Percentiles rank a stretch among this genome's conserved stretches.
Evolutionary conservation across 2,797 vertebrate species (phyloP).

Genomic region (Coccyzus lansbergi): DNA sequence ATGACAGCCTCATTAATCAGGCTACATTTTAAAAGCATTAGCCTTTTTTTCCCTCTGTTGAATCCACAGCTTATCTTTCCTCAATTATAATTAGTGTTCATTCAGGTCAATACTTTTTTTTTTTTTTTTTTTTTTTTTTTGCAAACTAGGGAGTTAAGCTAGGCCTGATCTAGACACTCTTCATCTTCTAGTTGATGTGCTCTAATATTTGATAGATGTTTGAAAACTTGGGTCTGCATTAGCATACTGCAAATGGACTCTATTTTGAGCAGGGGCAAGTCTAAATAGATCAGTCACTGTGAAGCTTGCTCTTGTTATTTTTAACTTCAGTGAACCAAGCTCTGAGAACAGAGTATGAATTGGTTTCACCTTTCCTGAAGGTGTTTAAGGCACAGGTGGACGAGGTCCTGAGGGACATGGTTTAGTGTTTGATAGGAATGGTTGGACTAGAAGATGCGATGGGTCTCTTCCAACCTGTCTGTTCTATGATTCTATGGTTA

Average conservation of each 20-base stretch:
- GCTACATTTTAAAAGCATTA: slow-evolving; percentile 63
- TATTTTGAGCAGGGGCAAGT: not conserved
- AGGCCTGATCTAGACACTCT: not conserved
- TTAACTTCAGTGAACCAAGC: not conserved
- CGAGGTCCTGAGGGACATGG: no score
- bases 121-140: slow-evolving; percentile 12
- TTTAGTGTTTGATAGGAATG: no score
- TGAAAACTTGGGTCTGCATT: not conserved
- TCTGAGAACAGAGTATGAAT: not conserved
- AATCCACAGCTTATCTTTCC: slow-evolving; percentile 41
- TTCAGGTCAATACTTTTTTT: slow-evolving; percentile 3
- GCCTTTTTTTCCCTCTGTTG: slow-evolving; percentile 55
- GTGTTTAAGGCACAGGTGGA: no score
- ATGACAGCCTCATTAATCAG: slow-evolving; percentile 60
- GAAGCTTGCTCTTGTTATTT: not conserved
- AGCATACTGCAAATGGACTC: not conserved
- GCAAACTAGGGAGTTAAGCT: not conserved
- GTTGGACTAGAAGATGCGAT: no score
- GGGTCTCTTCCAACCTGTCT: no score
- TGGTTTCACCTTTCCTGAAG: no score
- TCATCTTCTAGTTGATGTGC: not conserved
- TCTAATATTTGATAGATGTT: not conserved
- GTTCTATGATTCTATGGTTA: no score
- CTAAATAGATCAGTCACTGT: not conserved
- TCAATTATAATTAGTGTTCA: slow-evolving; percentile 47